Base-by-base conservation (phyloP, 2,888 invertebrate genomes). In the Beris chalybata region DNA sequence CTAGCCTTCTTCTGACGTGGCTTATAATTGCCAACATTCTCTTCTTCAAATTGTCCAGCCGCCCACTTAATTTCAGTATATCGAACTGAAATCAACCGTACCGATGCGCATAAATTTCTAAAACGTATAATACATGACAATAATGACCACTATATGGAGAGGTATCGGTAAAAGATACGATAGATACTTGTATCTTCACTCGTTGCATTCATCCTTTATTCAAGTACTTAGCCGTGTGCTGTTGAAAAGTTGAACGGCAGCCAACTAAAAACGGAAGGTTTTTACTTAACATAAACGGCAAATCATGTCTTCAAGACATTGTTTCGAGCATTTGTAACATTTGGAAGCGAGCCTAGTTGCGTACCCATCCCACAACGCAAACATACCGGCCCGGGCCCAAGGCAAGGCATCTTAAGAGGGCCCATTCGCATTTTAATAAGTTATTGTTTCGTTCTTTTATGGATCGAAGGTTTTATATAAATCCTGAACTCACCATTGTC, bases 401-500 rank as follows among this genome's bases (percentile, higher is more conserved):
- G 61, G 52, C 52, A 38, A 50, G 61, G 52, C 52, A 38, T 30
- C 61, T 61, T 38, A 64, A 64, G 52, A 31, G 53, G 64, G 53
- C 50, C 47, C 47, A 58, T 65, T 48, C 64, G 67, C 47, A 47
- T 65, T 67, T 64, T 65, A 59, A 67, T 64, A 59, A 59, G 58
- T 58, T 47, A 64, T 64, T 65, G 64, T 65, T 61, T 32, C 12
- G 44, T 7, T 48, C 64, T 15, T 66, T 66, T 66, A 66, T 55
- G 55, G 55, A 58, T 48, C 43, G 59, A 38, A 7, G 22, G 50
- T 59, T 13, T 48, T 44, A 11, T 61, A 61, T 61, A 61, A 61
- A 61, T 61, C 43, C 43, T 47, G 32, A 50, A 30, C 52, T 38
- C 9, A 13, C 52, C 47, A 61, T 61, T 61, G 61, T 61, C 61